Conservation (phyloP, 2,113 vertebrate species). For the Tricholaema leucomelas region DNA sequence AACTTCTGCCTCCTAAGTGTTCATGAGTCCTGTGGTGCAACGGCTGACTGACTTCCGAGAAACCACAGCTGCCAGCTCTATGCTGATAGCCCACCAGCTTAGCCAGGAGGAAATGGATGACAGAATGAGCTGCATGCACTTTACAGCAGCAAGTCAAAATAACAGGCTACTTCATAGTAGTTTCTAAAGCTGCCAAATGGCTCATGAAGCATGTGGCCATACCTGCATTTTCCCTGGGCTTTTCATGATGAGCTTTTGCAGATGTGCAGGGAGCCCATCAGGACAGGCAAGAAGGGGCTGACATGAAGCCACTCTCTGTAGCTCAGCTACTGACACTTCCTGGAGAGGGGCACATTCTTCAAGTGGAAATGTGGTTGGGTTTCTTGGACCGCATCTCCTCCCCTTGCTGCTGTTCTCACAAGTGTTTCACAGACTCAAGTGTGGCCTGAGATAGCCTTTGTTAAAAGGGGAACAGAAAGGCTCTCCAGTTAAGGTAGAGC, state of each 20-base stretch:
- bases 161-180: background rate
- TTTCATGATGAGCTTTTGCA: background rate
- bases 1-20: background rate
- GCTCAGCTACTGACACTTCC: background rate
- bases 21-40: background rate
- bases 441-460: background rate
- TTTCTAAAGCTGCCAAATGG: background rate
- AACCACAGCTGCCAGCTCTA: slow-evolving; percentile 21
- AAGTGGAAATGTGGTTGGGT: slow-evolving; percentile 40
- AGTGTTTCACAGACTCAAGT: background rate
- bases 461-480: slow-evolving; percentile 24
- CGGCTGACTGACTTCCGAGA: slow-evolving; percentile 17
- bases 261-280: background rate
- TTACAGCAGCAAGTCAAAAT: background rate
- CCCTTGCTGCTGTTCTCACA: slow-evolving; percentile 2
- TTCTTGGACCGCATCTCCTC: slow-evolving; percentile 45
- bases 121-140: background rate
- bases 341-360: background rate
- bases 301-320: background rate
- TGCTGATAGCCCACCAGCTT: background rate
- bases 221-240: background rate
- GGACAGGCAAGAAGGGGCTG: background rate
- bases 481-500: background rate
- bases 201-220: background rate
- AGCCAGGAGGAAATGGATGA: slow-evolving; percentile 43